Base-by-base conservation (phyloP, 30 jellyfish, hydroid and myxozoan species). In the Aurelia aurita complex sp. Pacific region DNA sequence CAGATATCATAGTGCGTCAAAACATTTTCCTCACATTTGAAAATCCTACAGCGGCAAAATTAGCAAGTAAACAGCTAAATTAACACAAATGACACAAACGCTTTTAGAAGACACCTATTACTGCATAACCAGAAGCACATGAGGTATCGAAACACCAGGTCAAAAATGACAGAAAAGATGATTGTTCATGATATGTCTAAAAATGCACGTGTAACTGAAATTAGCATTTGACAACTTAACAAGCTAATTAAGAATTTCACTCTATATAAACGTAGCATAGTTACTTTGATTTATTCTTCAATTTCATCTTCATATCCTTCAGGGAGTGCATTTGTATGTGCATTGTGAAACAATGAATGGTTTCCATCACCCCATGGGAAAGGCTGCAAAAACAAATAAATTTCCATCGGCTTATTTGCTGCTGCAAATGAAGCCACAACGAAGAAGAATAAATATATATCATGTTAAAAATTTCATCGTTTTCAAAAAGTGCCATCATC, bases 331-430 rank as follows among this genome's bases (percentile, higher is more conserved):
- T 94, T 94, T 65, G 92, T 67, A 46, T 94, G 98, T 1, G 96
- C 4, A 80, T 88, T 88, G 85, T 94, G 98, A 63, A 94, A 94
- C 51, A 94, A 79, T 12, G 98, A 94, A 71, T 79, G 98, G 67
- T 84, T 94, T 50, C 98, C 98, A 85, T 94, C 98, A 5, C 97
- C 97, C 98, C 98, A 94, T 12, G 98, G 98, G 76, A 94, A 94
- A 17, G 98, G 96, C 98, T 94, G 69, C 14, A 83, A 85, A 74
- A 33, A n/a, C 40, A 79, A 38, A 70, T 17, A 64, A 17, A 62
- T 8, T 13, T 4, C 19, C 7, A 10, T 14, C 0, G 1, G 66
- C 17, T 7, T 14, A 54, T 66, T 23, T 66, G 29, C 5, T 23
- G 36, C 5, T 40, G 2, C 4, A 15, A 65, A 17, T 13, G 43